Conservation (phyloP, 2,888 invertebrate genomes). For the Drosophila helvetica region DNA sequence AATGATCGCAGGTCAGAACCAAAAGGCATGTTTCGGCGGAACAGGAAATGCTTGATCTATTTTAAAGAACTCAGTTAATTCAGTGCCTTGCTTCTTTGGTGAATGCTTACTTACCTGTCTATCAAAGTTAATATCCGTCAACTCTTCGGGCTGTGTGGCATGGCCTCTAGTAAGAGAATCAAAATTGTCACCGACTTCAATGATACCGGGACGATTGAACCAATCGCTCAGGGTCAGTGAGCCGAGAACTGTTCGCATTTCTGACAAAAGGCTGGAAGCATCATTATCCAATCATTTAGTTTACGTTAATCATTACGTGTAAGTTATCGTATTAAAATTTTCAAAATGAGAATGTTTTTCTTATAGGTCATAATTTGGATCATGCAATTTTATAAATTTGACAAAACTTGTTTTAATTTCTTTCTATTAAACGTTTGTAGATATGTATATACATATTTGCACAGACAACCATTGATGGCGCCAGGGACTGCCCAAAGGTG, state of each 20-base stretch:
- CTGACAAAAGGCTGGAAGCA: constrained; percentile 83
- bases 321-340: too few relatives aligned
- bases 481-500: too few relatives aligned
- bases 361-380: too few relatives aligned
- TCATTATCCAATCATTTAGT: not conserved
- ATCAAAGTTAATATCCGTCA: constrained; percentile 91
- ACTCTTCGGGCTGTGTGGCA: constrained; percentile 90
- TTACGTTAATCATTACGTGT: too few relatives aligned
- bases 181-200: constrained; percentile 86
- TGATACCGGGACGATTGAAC: constrained; percentile 85
- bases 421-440: too few relatives aligned
- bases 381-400: too few relatives aligned
- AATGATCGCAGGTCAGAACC: constrained; percentile 92
- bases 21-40: constrained; percentile 89
- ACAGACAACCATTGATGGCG: too few relatives aligned
- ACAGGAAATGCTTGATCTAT: constrained; percentile 88
- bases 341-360: too few relatives aligned
- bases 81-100: not conserved
- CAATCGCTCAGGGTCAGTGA: constrained; percentile 85
- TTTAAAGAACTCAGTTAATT: constrained; percentile 8
- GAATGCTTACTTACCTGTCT: constrained; percentile 66
- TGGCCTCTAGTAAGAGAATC: constrained; percentile 91
- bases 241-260: constrained; percentile 83
- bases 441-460: too few relatives aligned
- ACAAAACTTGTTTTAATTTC: too few relatives aligned